Base-by-base conservation (phyloP, 2,888 invertebrate genomes). In the Slavum lentiscoides region DNA sequence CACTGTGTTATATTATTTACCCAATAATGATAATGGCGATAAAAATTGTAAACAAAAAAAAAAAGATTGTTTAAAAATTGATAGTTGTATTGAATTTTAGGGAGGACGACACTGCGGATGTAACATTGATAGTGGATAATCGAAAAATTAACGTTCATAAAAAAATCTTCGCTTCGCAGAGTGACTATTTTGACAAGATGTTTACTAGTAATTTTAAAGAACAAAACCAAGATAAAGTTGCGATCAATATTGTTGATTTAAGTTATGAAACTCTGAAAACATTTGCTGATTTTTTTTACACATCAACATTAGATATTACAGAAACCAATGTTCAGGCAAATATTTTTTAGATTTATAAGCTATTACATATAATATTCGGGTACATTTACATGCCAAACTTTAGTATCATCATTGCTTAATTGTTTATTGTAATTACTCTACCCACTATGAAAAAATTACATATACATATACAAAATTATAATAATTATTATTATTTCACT, bases 321-420 rank as follows among this genome's bases (percentile, higher is more conserved):
- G 75, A 75, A 67, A 17, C 19, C 19, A 75, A 75, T 75, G 75
- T 75, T 58, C 75, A 75, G 67, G 75, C 67, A 75, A 74, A 58
- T 43, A 3, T 19, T 58, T 43, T 59, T 43, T 67, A 1, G 7
- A 39, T 17, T 72, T 43, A 15, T 21, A 23, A 17, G 21, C 58
- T 37, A 7, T 61, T 19, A 55, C n/a, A 58, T n/a, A 58, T 43
- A 5, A 43, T 43, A 43, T 43, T 43, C 11, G 6, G 7, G 7
- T 43, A 43, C 43, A 43, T 43, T 43, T 43, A 7, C 11, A 43
- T 43, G 11, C 11, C 11, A 43, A 43, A 58, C 2, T n/a, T 58
- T 8, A 58, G 7, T 58, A n/a, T 58, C 5, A n/a, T 7, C 11
- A 6, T 11, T 30, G 30, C 4, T 30, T 30, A 30, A 30, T 30